Percentiles rank a stretch among this genome's conserved stretches.
Conservation (phyloP, 92 coral and sea anemone genomes). For the Porites divaricata region DNA sequence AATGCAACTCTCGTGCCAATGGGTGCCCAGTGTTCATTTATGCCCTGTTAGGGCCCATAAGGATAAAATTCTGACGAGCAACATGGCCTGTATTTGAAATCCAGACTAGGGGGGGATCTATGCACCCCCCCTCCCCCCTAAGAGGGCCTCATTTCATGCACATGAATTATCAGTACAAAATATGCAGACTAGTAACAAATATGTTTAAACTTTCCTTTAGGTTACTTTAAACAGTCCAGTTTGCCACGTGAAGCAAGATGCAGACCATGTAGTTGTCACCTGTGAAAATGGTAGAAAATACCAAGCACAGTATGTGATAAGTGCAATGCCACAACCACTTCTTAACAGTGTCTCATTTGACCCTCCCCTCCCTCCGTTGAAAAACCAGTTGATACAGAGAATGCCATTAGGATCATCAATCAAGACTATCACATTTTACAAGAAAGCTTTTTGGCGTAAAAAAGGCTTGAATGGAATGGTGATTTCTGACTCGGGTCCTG, state of each 20-base stretch:
- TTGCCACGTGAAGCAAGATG: conserved; percentile 69
- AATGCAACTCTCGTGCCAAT: no score
- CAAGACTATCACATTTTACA: conserved; percentile 88
- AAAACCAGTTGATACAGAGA: conserved; percentile 91
- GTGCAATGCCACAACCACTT: conserved; percentile 98
- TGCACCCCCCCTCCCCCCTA: no score
- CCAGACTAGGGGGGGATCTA: no score
- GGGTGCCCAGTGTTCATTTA: no score
- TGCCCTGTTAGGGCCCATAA: no score
- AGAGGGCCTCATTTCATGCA: background rate
- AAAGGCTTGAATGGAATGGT: conserved; percentile 81
- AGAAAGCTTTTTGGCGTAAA: conserved; percentile 89
- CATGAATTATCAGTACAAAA: background rate
- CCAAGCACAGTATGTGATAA: conserved; percentile 84
- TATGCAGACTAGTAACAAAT: background rate
- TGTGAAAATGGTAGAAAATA: conserved; percentile 89
- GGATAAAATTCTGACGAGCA: no score
- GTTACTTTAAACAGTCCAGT: conserved; percentile 91
- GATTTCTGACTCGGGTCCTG: conserved; percentile 91
- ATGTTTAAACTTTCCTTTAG: conserved; percentile 18
- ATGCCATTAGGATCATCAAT: conserved; percentile 98
- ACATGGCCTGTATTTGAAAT: no score
- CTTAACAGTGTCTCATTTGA: conserved; percentile 86
- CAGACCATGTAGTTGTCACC: conserved; percentile 78
- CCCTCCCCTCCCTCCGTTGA: conserved; percentile 94